Percentiles rank a stretch among this genome's conserved stretches.
Evolutionary conservation across 1,140 invertebrate genomes (phyloP).

Genomic region (Drosophila tristis): DNA sequence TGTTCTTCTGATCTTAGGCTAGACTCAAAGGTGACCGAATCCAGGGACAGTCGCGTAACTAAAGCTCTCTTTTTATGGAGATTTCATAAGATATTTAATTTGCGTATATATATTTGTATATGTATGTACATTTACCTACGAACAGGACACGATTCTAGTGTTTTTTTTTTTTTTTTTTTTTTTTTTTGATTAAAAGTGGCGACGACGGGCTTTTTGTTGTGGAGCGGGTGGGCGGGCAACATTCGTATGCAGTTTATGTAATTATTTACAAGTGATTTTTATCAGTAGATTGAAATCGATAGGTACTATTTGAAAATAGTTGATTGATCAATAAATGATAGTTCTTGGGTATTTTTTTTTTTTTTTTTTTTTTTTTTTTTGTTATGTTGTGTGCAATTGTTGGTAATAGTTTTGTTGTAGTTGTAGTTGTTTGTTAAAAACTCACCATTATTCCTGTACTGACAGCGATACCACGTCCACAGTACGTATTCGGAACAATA

Average conservation of each 20-base stretch:
- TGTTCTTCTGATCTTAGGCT: neutral
- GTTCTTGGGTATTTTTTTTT: neutral
- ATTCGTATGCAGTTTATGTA: constrained; percentile 66
- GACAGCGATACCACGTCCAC: constrained; percentile 98
- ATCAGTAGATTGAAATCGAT: neutral
- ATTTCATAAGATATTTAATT: constrained; percentile 13
- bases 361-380: constrained; percentile 9
- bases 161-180: constrained; percentile 17
- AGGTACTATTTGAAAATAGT: constrained; percentile 15
- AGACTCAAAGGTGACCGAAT: constrained; percentile 4
- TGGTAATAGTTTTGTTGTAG: constrained; percentile 36
- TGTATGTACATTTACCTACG: constrained; percentile 38
- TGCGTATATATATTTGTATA: neutral
- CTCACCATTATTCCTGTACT: constrained; percentile 99
- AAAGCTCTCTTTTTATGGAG: constrained; percentile 16
- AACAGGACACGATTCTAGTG: constrained; percentile 20
- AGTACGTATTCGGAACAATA: constrained; percentile 99
- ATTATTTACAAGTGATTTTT: constrained; percentile 69
- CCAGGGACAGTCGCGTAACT: constrained; percentile 23
- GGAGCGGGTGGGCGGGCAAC: constrained; percentile 34
- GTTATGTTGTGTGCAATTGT: constrained; percentile 51
- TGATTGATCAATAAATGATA: constrained; percentile 19
- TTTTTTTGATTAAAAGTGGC: constrained; percentile 15
- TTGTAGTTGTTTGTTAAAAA: constrained; percentile 61
- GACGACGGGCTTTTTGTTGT: constrained; percentile 26